Conservation (phyloP, 1,140 invertebrate species). For the Campoletis sonorensis region DNA sequence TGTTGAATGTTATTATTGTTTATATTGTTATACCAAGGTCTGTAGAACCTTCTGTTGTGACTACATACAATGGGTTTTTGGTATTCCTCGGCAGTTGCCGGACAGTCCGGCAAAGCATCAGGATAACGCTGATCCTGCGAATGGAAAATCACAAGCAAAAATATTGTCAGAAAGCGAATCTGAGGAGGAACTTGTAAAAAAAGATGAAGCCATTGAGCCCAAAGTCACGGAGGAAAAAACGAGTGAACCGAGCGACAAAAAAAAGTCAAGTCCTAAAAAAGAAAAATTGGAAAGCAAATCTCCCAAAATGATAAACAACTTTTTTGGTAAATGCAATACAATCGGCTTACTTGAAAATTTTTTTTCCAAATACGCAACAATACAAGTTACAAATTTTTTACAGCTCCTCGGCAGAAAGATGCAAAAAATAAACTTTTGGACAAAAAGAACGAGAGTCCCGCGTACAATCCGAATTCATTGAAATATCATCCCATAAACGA, state of each 20-base stretch:
- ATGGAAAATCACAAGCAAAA: slow-evolving; percentile 14
- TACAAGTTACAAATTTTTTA: too few relatives aligned
- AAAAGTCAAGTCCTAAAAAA: slow-evolving; percentile 45
- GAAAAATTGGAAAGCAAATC: slow-evolving; percentile 48
- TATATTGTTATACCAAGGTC: not conserved
- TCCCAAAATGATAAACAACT: slow-evolving; percentile 52
- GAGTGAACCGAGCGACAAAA: not conserved
- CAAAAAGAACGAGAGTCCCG: slow-evolving; percentile 56
- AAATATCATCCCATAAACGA: slow-evolving; percentile 94
- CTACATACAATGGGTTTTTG: not conserved
- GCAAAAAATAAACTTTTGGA: slow-evolving; percentile 49
- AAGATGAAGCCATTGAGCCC: not conserved
- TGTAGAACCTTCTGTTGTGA: not conserved
- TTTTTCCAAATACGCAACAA: too few relatives aligned
- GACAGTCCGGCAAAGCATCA: slow-evolving; percentile 45
- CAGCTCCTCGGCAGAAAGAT: slow-evolving; percentile 52
- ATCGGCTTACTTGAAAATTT: too few relatives aligned
- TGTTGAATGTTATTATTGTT: slow-evolving; percentile 10
- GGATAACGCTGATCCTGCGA: not conserved
- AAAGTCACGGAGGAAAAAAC: slow-evolving; percentile 9
- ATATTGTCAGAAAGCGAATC: slow-evolving; percentile 35
- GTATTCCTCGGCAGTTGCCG: slow-evolving; percentile 29
- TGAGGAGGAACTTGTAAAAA: slow-evolving; percentile 30
- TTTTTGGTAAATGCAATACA: slow-evolving; percentile 54
- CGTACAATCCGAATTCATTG: slow-evolving; percentile 86